phyloP scores from a whole-genome alignment of 2,113 vertebrate species.

The Caranx ignobilis region DNA sequence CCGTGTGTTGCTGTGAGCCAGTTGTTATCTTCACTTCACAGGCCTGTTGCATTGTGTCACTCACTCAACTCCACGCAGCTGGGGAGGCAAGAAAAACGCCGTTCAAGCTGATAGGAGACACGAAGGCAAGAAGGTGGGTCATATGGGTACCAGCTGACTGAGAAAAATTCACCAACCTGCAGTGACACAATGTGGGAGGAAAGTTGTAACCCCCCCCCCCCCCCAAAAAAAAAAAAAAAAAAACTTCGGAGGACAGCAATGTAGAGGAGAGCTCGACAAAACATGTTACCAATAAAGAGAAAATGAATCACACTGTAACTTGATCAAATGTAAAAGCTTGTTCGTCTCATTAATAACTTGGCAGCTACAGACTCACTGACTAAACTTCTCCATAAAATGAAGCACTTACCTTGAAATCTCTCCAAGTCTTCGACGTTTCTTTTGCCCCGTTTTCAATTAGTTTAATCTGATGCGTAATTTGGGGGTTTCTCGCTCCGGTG shows the following conservation, averaged over 20 bases:
- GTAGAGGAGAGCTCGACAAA: not conserved
- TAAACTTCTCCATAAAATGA: not conserved
- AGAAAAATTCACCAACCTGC: slow-evolving; percentile 3
- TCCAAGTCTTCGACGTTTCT: not conserved
- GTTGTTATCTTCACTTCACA: slow-evolving; percentile 56
- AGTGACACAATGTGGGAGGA: slow-evolving; percentile 22
- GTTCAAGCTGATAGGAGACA: slow-evolving; percentile 6
- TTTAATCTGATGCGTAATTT: slow-evolving; percentile 53
- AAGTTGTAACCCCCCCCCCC: slow-evolving; percentile 14
- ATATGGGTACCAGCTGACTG: slow-evolving; percentile 9
- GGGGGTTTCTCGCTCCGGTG: slow-evolving; percentile 29
- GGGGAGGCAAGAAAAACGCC: not conserved
- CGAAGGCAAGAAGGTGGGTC: not conserved
- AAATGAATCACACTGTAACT: not conserved
- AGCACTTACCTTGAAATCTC: slow-evolving; percentile 60
- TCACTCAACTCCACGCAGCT: slow-evolving; percentile 43
- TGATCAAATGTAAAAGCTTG: not conserved
- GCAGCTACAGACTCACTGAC: not conserved
- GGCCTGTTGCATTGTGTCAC: slow-evolving; percentile 71
- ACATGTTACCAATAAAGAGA: not conserved
- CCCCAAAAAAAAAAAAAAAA: slow-evolving; percentile 2
- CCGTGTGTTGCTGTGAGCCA: slow-evolving; percentile 48
- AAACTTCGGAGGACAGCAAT: not conserved
- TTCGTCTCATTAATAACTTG: not conserved
- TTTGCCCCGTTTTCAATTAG: slow-evolving; percentile 24